These are phyloP conservation scores for Amphiprion ocellaris DNA, from an alignment of 2,113 vertebrate genomes.

Conservation along the genomic window DNA sequence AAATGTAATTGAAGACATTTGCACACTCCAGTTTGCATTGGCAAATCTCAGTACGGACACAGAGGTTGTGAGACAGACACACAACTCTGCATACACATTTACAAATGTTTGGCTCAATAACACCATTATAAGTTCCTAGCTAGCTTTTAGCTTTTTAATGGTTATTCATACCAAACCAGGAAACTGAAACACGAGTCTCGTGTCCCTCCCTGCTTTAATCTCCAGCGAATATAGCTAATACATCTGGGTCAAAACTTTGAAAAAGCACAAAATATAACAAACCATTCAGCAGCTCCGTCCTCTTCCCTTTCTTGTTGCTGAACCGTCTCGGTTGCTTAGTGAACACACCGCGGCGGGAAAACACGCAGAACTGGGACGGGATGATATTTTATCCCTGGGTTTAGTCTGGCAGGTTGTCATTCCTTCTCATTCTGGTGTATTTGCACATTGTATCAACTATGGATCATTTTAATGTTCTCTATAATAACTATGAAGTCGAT, in stretches of 20 bases:
- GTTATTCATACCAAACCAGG: not conserved
- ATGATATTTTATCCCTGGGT: not conserved
- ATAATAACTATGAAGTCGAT: not conserved
- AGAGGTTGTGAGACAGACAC: no score
- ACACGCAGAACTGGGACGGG: not conserved
- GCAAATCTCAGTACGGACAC: no score
- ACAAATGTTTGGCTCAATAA: no score
- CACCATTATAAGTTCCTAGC: not conserved
- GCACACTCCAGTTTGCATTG: no score
- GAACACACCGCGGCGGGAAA: not conserved
- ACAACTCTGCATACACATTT: no score
- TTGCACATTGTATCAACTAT: accelerated
- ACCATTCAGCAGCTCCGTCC: constrained; percentile 11
- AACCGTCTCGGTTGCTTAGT: constrained; percentile 40
- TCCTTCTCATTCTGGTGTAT: accelerated
- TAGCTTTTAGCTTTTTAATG: not conserved
- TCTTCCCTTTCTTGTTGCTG: not conserved
- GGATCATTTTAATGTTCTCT: accelerated
- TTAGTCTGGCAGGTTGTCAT: constrained; percentile 6
- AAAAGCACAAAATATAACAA: not conserved
- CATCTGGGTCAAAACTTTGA: not conserved
- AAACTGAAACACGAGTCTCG: no score
- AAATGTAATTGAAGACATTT: no score
- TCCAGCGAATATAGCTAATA: no score
- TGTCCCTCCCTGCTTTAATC: no score